phyloP scores from a whole-genome alignment of 1,140 invertebrate species.

The Drosophila burlai region DNA sequence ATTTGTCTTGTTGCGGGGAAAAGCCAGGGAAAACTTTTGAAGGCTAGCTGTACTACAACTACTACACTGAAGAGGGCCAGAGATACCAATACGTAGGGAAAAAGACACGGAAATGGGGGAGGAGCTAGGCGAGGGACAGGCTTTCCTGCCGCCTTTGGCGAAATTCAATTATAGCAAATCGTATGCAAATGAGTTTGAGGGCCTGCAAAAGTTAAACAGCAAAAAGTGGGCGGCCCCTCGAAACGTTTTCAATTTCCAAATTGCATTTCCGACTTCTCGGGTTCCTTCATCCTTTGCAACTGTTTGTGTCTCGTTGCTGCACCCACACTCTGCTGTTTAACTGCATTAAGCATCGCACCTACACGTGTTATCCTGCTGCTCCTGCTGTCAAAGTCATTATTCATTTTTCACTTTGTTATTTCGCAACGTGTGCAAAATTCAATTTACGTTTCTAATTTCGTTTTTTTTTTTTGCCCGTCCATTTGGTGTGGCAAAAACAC shows the following conservation, averaged over 20 bases:
- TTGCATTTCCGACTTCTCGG: conserved; percentile 54
- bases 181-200: conserved; percentile 71
- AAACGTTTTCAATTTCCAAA: conserved; percentile 75
- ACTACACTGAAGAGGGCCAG: conserved; percentile 8
- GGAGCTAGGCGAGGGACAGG: not conserved
- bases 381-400: conserved; percentile 52
- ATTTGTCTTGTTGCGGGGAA: conserved; percentile 61
- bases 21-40: conserved; percentile 57
- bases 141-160: conserved; percentile 46
- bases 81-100: conserved; percentile 12
- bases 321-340: conserved; percentile 32
- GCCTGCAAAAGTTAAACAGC: conserved; percentile 63
- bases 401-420: conserved; percentile 71
- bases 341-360: conserved; percentile 57
- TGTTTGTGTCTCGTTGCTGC: conserved; percentile 36
- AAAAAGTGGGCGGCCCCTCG: conserved; percentile 35
- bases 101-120: not conserved
- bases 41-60: conserved; percentile 51
- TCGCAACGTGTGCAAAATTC: conserved; percentile 70
- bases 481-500: conserved; percentile 55
- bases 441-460: conserved; percentile 77
- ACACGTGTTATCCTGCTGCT: conserved; percentile 24
- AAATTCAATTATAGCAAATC: conserved; percentile 81
- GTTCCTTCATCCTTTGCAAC: conserved; percentile 26
- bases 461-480: conserved; percentile 27